phyloP scores from a whole-genome alignment of 1,140 invertebrate genomes.

The Potamilus streckersoni region DNA sequence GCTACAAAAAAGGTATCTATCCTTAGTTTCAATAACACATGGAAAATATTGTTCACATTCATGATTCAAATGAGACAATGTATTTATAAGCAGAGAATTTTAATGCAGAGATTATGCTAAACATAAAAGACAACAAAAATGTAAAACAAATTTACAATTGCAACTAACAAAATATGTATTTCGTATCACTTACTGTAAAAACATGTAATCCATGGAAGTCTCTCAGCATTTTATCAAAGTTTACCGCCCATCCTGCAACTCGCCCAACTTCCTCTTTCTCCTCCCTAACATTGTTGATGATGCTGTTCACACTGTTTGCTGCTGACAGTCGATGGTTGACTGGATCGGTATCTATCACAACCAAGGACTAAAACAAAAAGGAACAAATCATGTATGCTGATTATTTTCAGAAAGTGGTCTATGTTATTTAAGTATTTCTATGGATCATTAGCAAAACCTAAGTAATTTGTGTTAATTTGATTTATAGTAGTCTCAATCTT shows the following conservation, averaged over 20 bases:
- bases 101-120: not conserved
- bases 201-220: conserved; percentile 88
- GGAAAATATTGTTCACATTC: too few species aligned
- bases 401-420: too few species aligned
- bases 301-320: conserved; percentile 60
- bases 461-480: too few species aligned
- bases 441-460: too few species aligned
- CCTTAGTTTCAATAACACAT: too few species aligned
- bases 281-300: conserved; percentile 36
- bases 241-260: conserved; percentile 79
- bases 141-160: not conserved
- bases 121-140: not conserved
- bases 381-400: too few species aligned
- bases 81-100: too few species aligned
- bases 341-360: conserved; percentile 43
- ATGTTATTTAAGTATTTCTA: too few species aligned
- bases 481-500: too few species aligned
- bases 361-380: conserved; percentile 53
- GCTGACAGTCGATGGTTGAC: conserved; percentile 37
- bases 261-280: conserved; percentile 42
- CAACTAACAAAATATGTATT: not conserved
- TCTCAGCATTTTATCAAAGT: conserved; percentile 89
- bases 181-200: conserved; percentile 81
- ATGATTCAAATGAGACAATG: too few species aligned
- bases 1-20: too few species aligned